Evolutionary conservation across 2,888 invertebrate genomes (phyloP), one percentile per base, ranked within the genome.

Genomic region (Cephus runcator): DNA sequence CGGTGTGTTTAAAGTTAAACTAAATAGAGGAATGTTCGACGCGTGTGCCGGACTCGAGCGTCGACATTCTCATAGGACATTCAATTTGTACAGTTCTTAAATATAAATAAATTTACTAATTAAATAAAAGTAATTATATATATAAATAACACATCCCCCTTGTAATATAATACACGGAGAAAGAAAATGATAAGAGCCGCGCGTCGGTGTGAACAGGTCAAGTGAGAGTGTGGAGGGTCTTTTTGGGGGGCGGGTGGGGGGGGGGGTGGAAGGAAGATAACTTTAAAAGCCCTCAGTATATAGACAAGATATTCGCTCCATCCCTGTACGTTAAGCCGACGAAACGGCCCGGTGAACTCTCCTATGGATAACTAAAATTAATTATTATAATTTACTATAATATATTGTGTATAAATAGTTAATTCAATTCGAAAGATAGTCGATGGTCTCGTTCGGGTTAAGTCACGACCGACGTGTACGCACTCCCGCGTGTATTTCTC

Each of bases 21-120:
- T 40, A 78, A 36, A 75, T 40, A 34, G 69, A 75, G 34, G 33
- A 69, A 69, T 74, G 73, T 80, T 86, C 81, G 86, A 86, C 86
- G 86, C 84, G 84, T 85, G 84, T 86, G 85, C 84, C 86, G 83
- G 85, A 86, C 84, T 85, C 86, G 86, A 88, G 88, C 89, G 90
- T 89, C 87, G 90, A 87, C 83, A 83, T 83, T 83, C 88, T 88
- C 88, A 89, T 91, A 91, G 91, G 91, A 91, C 90, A 90, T 91
- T 90, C 86, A 91, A 91, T 91, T 91, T 91, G 91, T 91, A 91
- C 91, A 91, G 91, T 91, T 91, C 90, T 90, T 91, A 90, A 90
- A 88, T 89, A 91, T 90, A 90, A 91, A 90, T 90, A 88, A 90
- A 90, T 89, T 90, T 90, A 90, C 89, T 88, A 86, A 90, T 88